Evolutionary conservation across 2,113 vertebrate species (phyloP).

Genomic region (Tachysurus vachellii): DNA sequence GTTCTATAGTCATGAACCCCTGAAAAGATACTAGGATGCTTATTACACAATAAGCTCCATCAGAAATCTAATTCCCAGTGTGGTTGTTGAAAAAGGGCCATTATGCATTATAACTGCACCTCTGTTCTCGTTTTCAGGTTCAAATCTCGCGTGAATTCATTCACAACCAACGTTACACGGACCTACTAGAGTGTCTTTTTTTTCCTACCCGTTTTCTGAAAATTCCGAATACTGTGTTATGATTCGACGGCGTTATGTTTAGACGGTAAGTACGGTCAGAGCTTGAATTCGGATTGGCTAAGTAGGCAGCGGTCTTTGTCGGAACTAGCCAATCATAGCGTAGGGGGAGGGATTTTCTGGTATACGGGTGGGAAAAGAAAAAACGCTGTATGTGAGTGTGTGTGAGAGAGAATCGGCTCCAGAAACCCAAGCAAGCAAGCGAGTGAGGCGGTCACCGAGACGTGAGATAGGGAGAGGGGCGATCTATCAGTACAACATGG

Average conservation of each 20-base stretch:
- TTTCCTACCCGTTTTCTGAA: conserved; percentile 51
- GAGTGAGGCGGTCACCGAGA: conserved; percentile 65
- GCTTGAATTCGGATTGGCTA: not conserved
- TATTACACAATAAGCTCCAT: not conserved
- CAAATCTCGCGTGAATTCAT: conserved; percentile 52
- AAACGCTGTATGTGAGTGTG: not conserved
- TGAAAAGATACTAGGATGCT: not conserved
- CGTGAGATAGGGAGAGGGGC: conserved; percentile 51
- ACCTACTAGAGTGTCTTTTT: conserved; percentile 36
- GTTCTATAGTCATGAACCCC: not conserved
- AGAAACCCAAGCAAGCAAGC: conserved; percentile 49
- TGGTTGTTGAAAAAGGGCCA: not conserved
- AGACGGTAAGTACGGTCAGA: too few species aligned
- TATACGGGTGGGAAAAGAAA: not conserved
- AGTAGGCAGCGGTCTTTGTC: not conserved
- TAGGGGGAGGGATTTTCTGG: not conserved
- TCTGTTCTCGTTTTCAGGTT: conserved; percentile 25
- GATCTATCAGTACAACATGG: conserved; percentile 78
- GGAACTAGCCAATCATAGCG: not conserved
- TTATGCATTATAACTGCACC: conserved; percentile 37
- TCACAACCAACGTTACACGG: conserved; percentile 46
- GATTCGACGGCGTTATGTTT: not conserved
- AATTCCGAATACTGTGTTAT: conserved; percentile 27
- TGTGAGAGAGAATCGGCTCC: conserved; percentile 56
- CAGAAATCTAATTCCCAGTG: not conserved